A percentile compares a stretch with the other conserved stretches of the same genome.
These are phyloP conservation scores for Zele albiditarsus DNA, from an alignment of 2,888 invertebrate genomes.

Conservation along the genomic window DNA sequence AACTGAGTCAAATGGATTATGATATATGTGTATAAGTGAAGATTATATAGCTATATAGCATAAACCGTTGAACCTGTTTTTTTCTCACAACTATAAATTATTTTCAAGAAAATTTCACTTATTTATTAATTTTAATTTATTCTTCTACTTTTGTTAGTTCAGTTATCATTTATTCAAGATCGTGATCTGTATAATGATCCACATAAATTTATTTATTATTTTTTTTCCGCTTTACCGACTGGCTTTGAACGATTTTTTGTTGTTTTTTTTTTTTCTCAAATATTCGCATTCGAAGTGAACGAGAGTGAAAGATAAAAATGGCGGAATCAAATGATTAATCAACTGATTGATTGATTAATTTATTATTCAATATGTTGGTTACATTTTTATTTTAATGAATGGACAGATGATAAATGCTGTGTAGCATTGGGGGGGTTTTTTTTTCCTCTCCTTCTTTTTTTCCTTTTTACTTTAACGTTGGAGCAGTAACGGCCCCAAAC, in stretches of 20 bases:
- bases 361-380: neutral
- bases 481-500: constrained; percentile 71
- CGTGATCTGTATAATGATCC: no score
- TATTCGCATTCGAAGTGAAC: neutral
- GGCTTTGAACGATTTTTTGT: neutral
- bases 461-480: constrained; percentile 63
- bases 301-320: constrained; percentile 12
- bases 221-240: neutral
- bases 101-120: constrained; percentile 10
- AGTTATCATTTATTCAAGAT: no score
- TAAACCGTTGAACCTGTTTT: constrained; percentile 9
- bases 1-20: constrained; percentile 1
- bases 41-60: constrained; percentile 5
- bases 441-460: neutral
- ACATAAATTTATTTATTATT: neutral
- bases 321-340: neutral
- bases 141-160: neutral
- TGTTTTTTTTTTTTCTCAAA: neutral
- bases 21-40: neutral
- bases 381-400: neutral
- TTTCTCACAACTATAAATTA: neutral
- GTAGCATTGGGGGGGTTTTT: neutral
- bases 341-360: neutral
- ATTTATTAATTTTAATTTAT: neutral
- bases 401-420: neutral